phyloP scores from a whole-genome alignment of 1,140 invertebrate genomes.

The Conus betulinus region DNA sequence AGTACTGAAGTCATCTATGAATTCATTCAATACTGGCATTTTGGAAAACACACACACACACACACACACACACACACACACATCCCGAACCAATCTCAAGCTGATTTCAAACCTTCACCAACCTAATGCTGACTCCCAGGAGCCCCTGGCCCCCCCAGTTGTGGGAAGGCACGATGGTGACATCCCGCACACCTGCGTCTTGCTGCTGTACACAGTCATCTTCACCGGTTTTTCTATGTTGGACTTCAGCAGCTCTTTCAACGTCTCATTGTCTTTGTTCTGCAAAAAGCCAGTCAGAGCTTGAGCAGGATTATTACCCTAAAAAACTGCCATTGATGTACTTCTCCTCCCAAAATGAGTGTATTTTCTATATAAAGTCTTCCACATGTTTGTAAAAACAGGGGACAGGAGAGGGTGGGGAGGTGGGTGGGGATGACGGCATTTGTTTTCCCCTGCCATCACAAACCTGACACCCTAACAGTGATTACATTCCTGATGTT shows the following conservation, averaged over 20 bases:
- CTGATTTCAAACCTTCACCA: neutral
- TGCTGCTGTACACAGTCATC: conserved; percentile 97
- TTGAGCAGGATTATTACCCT: no score
- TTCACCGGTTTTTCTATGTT: conserved; percentile 92
- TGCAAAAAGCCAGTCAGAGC: conserved; percentile 68
- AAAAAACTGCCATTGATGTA: no score
- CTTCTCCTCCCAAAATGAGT: no score
- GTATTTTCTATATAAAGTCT: no score
- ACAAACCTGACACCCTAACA: no score
- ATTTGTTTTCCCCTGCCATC: no score
- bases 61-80: conserved; percentile 15
- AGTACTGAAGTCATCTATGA: no score
- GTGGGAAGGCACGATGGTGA: conserved; percentile 92
- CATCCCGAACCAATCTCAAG: neutral
- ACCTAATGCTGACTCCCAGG: conserved; percentile 96
- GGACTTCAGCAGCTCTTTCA: conserved; percentile 95
- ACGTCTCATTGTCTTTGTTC: conserved; percentile 98
- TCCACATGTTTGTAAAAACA: no score
- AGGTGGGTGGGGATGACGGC: no score
- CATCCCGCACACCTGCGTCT: conserved; percentile 94
- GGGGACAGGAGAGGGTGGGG: no score
- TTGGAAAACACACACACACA: neutral
- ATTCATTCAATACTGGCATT: no score
- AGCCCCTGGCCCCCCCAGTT: conserved; percentile 89
- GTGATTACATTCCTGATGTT: no score